Evolutionary conservation across 2,888 invertebrate species (phyloP).

Genomic region (Stratiomys singularior): DNA sequence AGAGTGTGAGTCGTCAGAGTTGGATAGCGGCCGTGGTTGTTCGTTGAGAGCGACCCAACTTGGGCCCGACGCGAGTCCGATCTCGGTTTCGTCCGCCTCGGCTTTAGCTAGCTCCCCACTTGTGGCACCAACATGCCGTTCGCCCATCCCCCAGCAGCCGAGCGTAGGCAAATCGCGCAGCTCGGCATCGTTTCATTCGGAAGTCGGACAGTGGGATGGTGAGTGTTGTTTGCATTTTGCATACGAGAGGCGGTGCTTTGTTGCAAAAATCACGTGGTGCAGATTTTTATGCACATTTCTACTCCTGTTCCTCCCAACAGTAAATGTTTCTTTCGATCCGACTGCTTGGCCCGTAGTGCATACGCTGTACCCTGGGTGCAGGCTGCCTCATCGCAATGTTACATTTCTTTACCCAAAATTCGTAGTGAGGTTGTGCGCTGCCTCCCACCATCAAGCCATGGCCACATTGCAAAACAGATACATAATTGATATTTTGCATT

Average conservation of each 20-base stretch:
- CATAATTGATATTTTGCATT: not conserved
- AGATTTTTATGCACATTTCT: slow-evolving; percentile 39
- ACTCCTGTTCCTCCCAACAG: not conserved
- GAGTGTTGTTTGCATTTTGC: slow-evolving; percentile 44
- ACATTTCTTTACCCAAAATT: not conserved
- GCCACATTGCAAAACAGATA: not conserved
- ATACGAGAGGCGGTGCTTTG: slow-evolving; percentile 49
- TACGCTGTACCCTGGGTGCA: not conserved
- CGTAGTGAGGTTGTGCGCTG: not conserved
- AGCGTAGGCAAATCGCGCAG: slow-evolving; percentile 51
- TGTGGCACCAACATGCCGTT: not conserved
- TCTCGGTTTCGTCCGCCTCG: not conserved
- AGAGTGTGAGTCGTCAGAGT: not conserved
- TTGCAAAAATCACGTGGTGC: slow-evolving; percentile 52
- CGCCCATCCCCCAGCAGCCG: slow-evolving; percentile 46
- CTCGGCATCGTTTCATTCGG: slow-evolving; percentile 22
- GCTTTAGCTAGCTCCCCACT: slow-evolving; percentile 24
- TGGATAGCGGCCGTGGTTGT: slow-evolving; percentile 37
- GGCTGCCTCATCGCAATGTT: not conserved
- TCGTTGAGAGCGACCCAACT: slow-evolving; percentile 21
- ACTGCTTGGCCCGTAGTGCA: not conserved
- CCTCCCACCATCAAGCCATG: not conserved
- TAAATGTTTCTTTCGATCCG: not conserved
- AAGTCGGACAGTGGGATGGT: slow-evolving; percentile 27
- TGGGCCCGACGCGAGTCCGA: slow-evolving; percentile 6